phyloP scores from a whole-genome alignment of 2,888 invertebrate genomes.

The Cataglyphis cursor region DNA sequence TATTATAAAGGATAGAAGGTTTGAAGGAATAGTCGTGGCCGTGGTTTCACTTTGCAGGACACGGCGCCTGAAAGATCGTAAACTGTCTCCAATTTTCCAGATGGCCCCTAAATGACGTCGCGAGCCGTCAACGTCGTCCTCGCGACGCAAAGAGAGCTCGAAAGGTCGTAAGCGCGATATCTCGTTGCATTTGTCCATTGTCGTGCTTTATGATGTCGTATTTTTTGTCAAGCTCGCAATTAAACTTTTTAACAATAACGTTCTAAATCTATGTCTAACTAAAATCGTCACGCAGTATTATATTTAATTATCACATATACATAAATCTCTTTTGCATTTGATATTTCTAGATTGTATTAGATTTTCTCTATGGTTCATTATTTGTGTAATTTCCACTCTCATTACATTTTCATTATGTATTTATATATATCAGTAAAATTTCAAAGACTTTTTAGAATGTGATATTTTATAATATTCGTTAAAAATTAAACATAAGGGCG shows the following conservation, averaged over 20 bases:
- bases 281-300: not conserved
- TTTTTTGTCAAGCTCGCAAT: not conserved
- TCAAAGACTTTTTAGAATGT: not conserved
- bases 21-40: slow-evolving; percentile 67
- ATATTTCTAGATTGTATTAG: not conserved
- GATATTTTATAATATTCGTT: not conserved
- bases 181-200: slow-evolving; percentile 7
- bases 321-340: not conserved
- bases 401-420: not conserved
- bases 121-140: slow-evolving; percentile 62
- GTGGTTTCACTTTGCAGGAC: slow-evolving; percentile 78
- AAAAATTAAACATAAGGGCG: not conserved
- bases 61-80: slow-evolving; percentile 82
- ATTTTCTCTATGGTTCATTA: not conserved
- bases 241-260: not conserved
- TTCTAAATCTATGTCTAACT: not conserved
- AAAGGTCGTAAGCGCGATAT: not conserved
- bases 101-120: slow-evolving; percentile 76
- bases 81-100: slow-evolving; percentile 83
- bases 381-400: not conserved
- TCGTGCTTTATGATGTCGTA: slow-evolving; percentile 15
- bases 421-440: not conserved
- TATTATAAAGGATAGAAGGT: slow-evolving; percentile 25
- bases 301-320: not conserved
- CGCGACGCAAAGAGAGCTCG: slow-evolving; percentile 28